A percentile compares a stretch with the other conserved stretches of the same genome.
phyloP scores from a whole-genome alignment of 2,888 invertebrate genomes.

The Cheilosia vulpina region DNA sequence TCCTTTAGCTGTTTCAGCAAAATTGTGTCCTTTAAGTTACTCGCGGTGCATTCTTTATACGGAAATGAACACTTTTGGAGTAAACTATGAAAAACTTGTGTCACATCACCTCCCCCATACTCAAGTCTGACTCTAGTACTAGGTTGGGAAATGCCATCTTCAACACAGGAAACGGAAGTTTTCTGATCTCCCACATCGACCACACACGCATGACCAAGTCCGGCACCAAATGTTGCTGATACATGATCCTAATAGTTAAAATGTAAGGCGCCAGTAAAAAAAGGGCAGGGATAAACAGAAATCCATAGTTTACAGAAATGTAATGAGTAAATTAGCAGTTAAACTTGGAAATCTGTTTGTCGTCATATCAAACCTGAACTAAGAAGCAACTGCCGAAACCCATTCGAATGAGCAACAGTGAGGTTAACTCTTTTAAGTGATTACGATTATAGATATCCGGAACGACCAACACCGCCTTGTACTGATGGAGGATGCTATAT shows the following conservation, averaged over 20 bases:
- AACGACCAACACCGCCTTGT: constrained; percentile 93
- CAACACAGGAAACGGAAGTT: constrained; percentile 97
- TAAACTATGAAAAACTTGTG: constrained; percentile 94
- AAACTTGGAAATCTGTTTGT: too few species aligned
- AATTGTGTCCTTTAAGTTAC: constrained; percentile 90
- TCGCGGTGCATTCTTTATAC: constrained; percentile 91
- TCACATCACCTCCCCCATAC: constrained; percentile 96
- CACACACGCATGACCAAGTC: constrained; percentile 94
- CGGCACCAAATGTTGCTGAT: constrained; percentile 93
- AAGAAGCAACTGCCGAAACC: constrained; percentile 91
- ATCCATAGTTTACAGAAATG: background rate
- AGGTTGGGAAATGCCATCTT: constrained; percentile 96
- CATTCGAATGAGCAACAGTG: constrained; percentile 90
- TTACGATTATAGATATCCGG: constrained; percentile 95
- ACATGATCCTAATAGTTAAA: constrained; percentile 87
- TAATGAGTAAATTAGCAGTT: too few species aligned
- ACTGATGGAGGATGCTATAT: constrained; percentile 88
- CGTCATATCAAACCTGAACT: constrained; percentile 76
- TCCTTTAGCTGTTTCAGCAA: constrained; percentile 94
- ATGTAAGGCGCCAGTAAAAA: background rate
- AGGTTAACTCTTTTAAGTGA: constrained; percentile 93
- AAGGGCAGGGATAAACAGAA: background rate
- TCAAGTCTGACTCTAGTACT: constrained; percentile 92
- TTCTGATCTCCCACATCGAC: constrained; percentile 98
- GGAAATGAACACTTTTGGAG: constrained; percentile 96